These are phyloP conservation scores for Mormyrops attenuatus DNA, from an alignment of 2,797 vertebrate species.

Conservation along the genomic window DNA sequence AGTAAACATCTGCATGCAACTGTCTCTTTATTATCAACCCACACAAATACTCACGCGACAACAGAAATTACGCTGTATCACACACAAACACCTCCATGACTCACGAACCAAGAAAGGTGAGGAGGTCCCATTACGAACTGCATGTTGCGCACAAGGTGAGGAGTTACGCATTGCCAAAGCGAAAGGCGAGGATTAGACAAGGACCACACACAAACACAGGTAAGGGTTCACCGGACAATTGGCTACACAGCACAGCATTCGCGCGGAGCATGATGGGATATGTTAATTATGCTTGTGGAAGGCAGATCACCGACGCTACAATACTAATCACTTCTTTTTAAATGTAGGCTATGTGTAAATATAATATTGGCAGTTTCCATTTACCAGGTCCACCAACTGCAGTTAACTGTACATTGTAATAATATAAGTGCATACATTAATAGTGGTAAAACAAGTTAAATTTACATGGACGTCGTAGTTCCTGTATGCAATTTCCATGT, in stretches of 20 bases:
- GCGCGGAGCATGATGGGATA: background rate
- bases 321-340: background rate
- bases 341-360: background rate
- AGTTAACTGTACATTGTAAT: background rate
- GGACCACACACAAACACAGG: background rate
- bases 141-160: background rate
- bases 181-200: background rate
- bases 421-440: background rate
- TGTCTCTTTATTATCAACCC: background rate
- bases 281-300: background rate
- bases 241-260: background rate
- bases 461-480: background rate
- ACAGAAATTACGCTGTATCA: background rate
- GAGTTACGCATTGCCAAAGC: background rate
- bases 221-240: background rate
- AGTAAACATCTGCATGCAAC: background rate
- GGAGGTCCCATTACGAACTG: background rate
- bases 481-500: background rate
- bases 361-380: background rate
- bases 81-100: background rate
- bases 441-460: background rate
- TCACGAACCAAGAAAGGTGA: background rate
- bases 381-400: background rate
- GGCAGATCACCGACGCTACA: background rate
- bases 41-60: background rate